phyloP scores from a whole-genome alignment of 2,797 vertebrate species.

The Luscinia megarhynchos region DNA sequence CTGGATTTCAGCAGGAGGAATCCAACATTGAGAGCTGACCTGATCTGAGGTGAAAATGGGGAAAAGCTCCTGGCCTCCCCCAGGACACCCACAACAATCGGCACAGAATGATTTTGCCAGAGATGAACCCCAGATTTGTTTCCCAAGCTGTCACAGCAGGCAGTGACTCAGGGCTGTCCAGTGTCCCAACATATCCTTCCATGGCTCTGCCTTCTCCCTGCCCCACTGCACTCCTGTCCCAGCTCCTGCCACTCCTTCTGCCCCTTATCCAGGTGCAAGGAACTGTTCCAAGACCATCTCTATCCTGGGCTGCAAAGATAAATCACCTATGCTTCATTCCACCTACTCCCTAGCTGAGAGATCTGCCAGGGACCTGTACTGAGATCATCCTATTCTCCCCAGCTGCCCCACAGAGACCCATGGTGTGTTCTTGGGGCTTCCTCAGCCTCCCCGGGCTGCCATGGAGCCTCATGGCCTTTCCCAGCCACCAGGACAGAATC shows the following conservation, averaged over 20 bases:
- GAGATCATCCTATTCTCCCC: background rate
- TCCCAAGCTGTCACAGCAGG: background rate
- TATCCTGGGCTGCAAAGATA: background rate
- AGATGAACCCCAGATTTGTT: background rate
- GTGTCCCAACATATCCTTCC: background rate
- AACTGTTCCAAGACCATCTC: background rate
- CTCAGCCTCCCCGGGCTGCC: background rate
- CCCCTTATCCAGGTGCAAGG: background rate
- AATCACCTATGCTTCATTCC: background rate
- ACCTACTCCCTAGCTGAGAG: background rate
- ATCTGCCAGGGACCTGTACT: background rate
- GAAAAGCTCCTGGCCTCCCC: background rate
- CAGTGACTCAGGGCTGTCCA: background rate
- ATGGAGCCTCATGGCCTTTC: accelerated
- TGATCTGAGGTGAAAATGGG: background rate
- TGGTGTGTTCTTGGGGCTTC: accelerated
- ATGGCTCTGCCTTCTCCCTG: background rate
- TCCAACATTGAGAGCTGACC: accelerated
- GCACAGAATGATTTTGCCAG: background rate
- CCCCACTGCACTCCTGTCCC: background rate
- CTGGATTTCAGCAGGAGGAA: background rate
- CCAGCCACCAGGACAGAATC: background rate
- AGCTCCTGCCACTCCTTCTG: background rate
- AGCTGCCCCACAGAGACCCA: background rate
- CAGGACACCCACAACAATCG: background rate